Conservation (phyloP, 2,113 vertebrate species). For the Motacilla tschutschensis region DNA sequence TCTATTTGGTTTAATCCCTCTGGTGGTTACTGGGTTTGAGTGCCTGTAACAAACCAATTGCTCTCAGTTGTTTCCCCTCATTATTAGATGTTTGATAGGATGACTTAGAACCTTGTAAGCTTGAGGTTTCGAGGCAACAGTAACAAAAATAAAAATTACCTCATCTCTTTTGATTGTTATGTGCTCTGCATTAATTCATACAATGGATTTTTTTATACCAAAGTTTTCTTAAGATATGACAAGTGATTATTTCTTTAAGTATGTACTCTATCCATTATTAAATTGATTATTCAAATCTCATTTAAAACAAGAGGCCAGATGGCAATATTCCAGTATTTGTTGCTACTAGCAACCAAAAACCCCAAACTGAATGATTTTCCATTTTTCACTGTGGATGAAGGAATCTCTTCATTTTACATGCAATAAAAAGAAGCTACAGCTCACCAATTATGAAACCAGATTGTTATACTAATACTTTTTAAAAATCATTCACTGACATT, state of each 20-base stretch:
- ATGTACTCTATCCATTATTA: conserved; percentile 74
- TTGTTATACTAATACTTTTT: conserved; percentile 51
- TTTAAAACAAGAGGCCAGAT: conserved; percentile 78
- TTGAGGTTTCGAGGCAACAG: conserved; percentile 33
- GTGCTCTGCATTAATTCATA: conserved; percentile 22
- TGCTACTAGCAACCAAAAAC: conserved; percentile 78
- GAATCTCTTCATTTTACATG: conserved; percentile 27
- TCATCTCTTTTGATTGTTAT: neutral
- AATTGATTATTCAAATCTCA: conserved; percentile 82
- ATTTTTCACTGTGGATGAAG: conserved; percentile 40
- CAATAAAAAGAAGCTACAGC: conserved; percentile 39
- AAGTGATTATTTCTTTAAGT: conserved; percentile 76
- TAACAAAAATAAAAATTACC: conserved; percentile 35
- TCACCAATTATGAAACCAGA: conserved; percentile 57
- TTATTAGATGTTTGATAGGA: conserved; percentile 28
- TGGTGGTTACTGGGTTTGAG: neutral
- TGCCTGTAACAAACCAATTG: conserved; percentile 12
- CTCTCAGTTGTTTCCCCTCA: conserved; percentile 1
- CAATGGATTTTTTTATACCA: conserved; percentile 20
- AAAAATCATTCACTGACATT: conserved; percentile 43
- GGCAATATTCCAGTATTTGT: conserved; percentile 82
- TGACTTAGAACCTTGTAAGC: neutral
- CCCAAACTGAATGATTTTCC: conserved; percentile 71
- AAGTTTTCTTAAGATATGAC: conserved; percentile 59
- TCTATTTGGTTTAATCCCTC: neutral